These are phyloP conservation scores for Oryctolagus cuniculus DNA, from an alignment of 2,113 vertebrate species.

Conservation along the genomic window DNA sequence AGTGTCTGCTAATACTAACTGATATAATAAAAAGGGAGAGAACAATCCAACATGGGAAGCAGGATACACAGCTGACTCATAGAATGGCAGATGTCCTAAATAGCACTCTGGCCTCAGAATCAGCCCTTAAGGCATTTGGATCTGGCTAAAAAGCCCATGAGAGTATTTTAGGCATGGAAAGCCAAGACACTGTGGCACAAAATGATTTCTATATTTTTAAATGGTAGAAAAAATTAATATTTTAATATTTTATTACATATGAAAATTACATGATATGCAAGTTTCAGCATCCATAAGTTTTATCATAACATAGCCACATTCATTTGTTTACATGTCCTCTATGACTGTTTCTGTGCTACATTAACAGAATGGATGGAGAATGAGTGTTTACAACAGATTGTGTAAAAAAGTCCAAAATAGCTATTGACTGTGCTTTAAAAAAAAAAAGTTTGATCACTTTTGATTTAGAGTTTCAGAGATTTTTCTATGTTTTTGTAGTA, in stretches of 20 bases:
- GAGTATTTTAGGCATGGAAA: no score
- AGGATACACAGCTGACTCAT: no score
- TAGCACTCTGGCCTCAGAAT: no score
- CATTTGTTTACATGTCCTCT: background rate
- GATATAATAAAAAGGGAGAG: no score
- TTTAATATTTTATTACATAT: constrained; percentile 22
- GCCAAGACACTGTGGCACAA: no score
- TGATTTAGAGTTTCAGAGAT: background rate
- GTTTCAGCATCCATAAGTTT: background rate
- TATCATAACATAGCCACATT: background rate
- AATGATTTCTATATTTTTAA: constrained; percentile 35
- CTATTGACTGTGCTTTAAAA: background rate
- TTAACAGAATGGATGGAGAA: background rate
- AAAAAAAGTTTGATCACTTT: background rate
- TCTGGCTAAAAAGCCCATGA: no score
- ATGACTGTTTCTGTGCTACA: background rate
- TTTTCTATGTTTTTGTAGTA: constrained; percentile 30
- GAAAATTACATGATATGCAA: constrained; percentile 29
- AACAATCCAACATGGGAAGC: no score
- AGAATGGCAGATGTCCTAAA: no score
- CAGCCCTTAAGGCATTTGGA: no score
- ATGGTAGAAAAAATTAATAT: background rate
- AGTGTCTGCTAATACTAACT: no score
- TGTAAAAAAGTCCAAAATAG: background rate
- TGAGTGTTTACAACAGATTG: background rate